Base-by-base conservation (phyloP, 1,140 invertebrate species). In the Drosophila parvula region DNA sequence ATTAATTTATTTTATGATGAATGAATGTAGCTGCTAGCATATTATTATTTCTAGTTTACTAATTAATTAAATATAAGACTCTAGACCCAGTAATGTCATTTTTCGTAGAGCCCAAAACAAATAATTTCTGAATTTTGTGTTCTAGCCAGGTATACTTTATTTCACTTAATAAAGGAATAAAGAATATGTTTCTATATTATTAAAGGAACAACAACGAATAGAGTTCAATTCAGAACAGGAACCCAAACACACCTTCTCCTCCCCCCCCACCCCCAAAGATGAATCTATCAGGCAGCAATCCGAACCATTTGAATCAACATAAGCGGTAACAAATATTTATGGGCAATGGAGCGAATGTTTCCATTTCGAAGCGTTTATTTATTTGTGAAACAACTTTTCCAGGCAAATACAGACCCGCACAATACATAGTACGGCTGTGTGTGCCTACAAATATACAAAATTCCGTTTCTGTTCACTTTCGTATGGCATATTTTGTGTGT, bases 251-350 rank as follows among this genome's bases (percentile, higher is more conserved):
- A 34, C 0, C 28, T 32, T 10, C 18, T 16, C 64, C 41, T 9
- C 12, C 47, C 18, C 8, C 16, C 8, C 27, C 41, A 6, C 12
- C 47, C 18, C 8, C 16, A 5, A 16, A 14, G 30, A 53, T 59
- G 41, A 58, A 65, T 79, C 48, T 64, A 64, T 14, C 44, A 63
- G 74, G 61, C 57, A 56, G 47, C 70, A 70, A 76, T 71, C 56
- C 50, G 79, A 80, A 80, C 73, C 81, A 84, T 84, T 84, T 84
- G 81, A 85, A 84, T 84, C 81, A 84, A 84, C 67, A 84, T 69
- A 68, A 65, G 48, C 57, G 67, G 43, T 45, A 77, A 77, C 81
- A 83, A 83, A 83, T 84, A 83, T 83, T 83, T 79, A 83, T 80
- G 78, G 62, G 73, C 81, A 68, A 71, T 71, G 68, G 44, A 71